These are phyloP conservation scores for Cardinalis cardinalis DNA, from an alignment of 2,113 vertebrate genomes.

Conservation along the genomic window DNA sequence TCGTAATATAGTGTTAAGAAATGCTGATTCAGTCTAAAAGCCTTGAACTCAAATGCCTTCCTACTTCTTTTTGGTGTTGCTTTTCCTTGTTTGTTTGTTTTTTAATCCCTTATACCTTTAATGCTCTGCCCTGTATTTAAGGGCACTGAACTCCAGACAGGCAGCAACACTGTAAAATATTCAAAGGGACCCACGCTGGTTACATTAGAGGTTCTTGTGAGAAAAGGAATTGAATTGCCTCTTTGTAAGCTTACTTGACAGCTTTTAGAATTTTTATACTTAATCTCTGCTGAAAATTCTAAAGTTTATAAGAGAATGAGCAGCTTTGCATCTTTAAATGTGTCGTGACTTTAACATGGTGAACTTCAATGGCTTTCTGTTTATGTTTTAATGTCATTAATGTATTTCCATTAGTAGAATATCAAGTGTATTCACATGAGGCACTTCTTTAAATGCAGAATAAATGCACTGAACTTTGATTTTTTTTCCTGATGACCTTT, in stretches of 20 bases:
- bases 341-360: neutral
- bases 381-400: neutral
- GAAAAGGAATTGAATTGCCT: neutral
- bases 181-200: neutral
- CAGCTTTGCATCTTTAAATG: neutral
- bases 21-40: slow-evolving; percentile 18
- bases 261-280: neutral
- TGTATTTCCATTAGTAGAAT: neutral
- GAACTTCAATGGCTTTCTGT: neutral
- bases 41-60: neutral
- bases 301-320: neutral
- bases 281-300: neutral
- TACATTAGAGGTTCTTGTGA: neutral
- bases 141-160: neutral
- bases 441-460: neutral
- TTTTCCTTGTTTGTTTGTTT: neutral
- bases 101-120: neutral
- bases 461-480: neutral
- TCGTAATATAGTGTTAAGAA: neutral
- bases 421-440: neutral
- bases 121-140: neutral
- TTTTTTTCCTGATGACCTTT: neutral
- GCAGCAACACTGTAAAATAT: neutral
- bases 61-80: neutral
- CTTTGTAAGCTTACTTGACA: neutral